Conservation (phyloP, 2,113 vertebrate genomes). For the Carollia perspicillata region DNA sequence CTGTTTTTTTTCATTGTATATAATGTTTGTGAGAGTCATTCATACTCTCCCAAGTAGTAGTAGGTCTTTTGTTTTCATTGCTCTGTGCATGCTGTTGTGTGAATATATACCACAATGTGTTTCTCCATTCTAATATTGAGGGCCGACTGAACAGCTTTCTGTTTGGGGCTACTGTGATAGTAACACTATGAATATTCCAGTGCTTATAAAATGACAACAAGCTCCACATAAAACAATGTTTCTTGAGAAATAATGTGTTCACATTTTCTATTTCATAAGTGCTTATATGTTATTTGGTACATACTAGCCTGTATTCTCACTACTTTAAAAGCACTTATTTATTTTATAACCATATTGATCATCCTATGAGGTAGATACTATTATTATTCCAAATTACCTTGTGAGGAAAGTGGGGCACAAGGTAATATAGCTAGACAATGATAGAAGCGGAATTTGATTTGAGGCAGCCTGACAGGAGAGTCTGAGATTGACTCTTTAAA, state of each 20-base stretch:
- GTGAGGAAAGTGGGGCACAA: background rate
- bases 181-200: background rate
- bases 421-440: background rate
- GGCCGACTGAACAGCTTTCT: background rate
- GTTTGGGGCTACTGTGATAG: background rate
- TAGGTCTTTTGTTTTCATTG: background rate
- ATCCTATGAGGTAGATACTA: background rate
- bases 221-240: background rate
- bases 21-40: background rate
- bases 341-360: background rate
- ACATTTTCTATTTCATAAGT: slow-evolving; percentile 10
- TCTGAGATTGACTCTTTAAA: background rate
- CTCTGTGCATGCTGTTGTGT: background rate
- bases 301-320: background rate
- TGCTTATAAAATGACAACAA: background rate
- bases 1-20: background rate
- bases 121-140: background rate
- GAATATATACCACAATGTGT: background rate
- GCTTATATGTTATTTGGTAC: background rate
- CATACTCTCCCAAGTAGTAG: background rate
- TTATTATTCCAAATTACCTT: background rate
- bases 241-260: background rate
- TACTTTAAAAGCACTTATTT: background rate
- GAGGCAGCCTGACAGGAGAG: background rate
- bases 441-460: background rate